A percentile compares a stretch with the other conserved stretches of the same genome.
Evolutionary conservation across 53 echinoderm and acorn worm species (phyloP).

Genomic region (Echinometra lucunter): DNA sequence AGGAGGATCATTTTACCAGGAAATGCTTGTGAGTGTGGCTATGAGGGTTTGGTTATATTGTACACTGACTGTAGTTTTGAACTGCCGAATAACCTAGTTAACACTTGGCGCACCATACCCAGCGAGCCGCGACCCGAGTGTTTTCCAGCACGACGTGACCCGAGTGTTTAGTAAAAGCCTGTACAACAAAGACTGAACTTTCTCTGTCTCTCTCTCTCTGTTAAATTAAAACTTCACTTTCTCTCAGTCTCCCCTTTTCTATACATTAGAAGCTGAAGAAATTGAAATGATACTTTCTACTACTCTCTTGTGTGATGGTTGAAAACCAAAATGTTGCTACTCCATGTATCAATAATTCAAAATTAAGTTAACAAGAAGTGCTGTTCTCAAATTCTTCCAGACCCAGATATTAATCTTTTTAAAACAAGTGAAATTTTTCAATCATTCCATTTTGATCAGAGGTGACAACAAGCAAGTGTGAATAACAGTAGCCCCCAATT

Average conservation of each 20-base stretch:
- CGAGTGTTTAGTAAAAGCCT: too few species aligned
- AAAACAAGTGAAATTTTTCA: neutral
- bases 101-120: too few species aligned
- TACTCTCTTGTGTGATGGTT: neutral
- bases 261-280: neutral
- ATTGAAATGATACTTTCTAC: neutral
- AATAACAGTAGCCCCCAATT: neutral
- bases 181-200: neutral
- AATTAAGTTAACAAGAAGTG: neutral
- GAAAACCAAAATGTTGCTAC: neutral
- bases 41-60: too few species aligned
- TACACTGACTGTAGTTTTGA: too few species aligned
- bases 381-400: neutral
- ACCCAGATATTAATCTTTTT: neutral
- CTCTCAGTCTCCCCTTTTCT: neutral
- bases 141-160: too few species aligned
- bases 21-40: too few species aligned
- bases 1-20: too few species aligned
- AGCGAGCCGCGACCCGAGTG: too few species aligned
- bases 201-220: neutral
- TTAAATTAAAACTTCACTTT: too few species aligned
- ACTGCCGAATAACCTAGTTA: too few species aligned
- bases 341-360: neutral
- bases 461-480: conserved; percentile 6
- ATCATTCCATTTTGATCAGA: neutral